These are phyloP conservation scores for Mobula hypostoma DNA, from an alignment of 2,113 vertebrate species.

Conservation along the genomic window DNA sequence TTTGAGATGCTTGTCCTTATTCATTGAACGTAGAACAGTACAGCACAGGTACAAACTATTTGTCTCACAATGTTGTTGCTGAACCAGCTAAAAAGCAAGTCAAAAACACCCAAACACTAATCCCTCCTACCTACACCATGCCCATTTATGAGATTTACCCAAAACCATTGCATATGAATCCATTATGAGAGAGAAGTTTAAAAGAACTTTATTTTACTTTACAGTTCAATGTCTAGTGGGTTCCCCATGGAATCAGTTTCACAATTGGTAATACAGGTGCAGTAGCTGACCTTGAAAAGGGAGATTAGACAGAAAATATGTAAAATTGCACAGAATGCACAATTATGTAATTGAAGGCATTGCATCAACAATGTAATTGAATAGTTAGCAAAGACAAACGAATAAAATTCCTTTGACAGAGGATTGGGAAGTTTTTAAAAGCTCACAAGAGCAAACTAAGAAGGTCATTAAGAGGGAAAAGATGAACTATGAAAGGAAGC, in stretches of 20 bases:
- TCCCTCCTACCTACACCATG: no score
- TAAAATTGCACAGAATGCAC: not conserved
- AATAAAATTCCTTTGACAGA: not conserved
- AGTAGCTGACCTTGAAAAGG: slow-evolving; percentile 12
- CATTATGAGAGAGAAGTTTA: not conserved
- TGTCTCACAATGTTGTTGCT: no score
- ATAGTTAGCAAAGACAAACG: not conserved
- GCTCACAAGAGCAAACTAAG: no score
- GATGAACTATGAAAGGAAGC: no score
- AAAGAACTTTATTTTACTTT: slow-evolving; percentile 14
- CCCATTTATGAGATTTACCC: not conserved
- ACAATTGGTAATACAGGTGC: not conserved
- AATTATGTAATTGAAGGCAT: not conserved
- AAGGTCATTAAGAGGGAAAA: no score
- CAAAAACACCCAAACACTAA: no score
- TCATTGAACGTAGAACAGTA: no score
- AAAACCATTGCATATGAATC: slow-evolving; percentile 3
- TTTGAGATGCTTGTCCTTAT: no score
- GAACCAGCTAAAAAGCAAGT: no score
- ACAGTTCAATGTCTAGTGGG: not conserved
- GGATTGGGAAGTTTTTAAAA: no score
- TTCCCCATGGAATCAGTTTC: not conserved
- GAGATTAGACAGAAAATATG: not conserved
- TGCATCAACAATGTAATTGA: not conserved
- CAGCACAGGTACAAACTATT: no score